Percentiles rank a stretch among this genome's conserved stretches.
Evolutionary conservation across 2,797 vertebrate species (phyloP).

Genomic region (Simalia tracyae): DNA sequence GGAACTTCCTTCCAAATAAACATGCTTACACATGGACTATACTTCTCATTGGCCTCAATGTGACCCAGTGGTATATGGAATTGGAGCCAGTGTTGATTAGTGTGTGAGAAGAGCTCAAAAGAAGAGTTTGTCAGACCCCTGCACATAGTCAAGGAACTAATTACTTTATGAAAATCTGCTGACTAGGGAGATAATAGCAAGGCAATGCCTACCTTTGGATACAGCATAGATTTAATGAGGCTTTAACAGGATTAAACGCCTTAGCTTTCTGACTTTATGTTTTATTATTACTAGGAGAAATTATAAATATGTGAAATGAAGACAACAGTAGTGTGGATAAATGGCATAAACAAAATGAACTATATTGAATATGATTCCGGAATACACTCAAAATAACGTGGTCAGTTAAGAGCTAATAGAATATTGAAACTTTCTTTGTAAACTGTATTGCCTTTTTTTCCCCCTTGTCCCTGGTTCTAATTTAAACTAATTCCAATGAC

Average conservation of each 20-base stretch:
- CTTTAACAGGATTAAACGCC: constrained; percentile 67
- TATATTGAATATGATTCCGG: rapidly evolving
- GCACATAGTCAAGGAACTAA: constrained; percentile 55
- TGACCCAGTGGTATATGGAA: background rate
- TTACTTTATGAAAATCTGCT: constrained; percentile 67
- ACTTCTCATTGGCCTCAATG: background rate
- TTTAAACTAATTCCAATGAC: background rate
- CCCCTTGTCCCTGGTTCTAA: background rate
- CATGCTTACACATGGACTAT: background rate
- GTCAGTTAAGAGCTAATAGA: background rate
- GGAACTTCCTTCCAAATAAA: background rate
- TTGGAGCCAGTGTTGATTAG: background rate
- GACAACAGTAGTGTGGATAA: background rate
- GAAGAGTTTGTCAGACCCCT: constrained; percentile 59
- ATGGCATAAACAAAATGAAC: background rate
- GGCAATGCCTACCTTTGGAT: constrained; percentile 59
- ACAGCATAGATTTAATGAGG: constrained; percentile 65
- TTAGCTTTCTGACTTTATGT: constrained; percentile 67
- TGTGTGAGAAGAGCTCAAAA: constrained; percentile 59
- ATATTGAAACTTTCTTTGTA: background rate
- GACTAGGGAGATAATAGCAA: constrained; percentile 35
- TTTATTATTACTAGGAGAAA: constrained; percentile 48
- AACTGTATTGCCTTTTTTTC: background rate
- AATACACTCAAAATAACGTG: background rate
- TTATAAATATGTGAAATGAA: constrained; percentile 14